Conservation (phyloP, 2,888 invertebrate genomes). For the Apotomis betuletana region DNA sequence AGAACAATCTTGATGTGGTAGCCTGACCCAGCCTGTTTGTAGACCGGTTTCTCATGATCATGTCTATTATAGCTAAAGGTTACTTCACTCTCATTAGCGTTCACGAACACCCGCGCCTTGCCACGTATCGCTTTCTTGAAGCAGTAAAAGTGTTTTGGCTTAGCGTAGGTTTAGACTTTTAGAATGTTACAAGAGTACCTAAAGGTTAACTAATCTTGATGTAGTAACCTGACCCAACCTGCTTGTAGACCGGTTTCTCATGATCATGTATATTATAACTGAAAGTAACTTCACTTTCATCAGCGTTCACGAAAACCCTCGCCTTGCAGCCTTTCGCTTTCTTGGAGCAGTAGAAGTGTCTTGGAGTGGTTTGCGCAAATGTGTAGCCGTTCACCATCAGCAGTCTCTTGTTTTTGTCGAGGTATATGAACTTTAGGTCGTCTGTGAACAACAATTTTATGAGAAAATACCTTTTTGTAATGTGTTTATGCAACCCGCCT, state of each 20-base stretch:
- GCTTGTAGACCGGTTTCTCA: conserved; percentile 45
- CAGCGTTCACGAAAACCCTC: conserved; percentile 51
- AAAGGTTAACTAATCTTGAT: conserved; percentile 37
- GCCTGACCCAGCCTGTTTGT: conserved; percentile 38
- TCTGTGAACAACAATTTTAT: background rate
- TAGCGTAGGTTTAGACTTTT: no score
- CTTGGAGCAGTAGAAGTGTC: conserved; percentile 65
- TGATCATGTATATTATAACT: conserved; percentile 46
- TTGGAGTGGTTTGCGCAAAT: conserved; percentile 51
- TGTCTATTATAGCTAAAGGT: conserved; percentile 44
- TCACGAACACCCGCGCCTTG: conserved; percentile 58
- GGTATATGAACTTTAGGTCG: conserved; percentile 50
- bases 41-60: conserved; percentile 47
- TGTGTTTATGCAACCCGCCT: no score
- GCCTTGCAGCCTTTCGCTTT: conserved; percentile 62
- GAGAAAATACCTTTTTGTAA: no score
- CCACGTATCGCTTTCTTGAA: conserved; percentile 63
- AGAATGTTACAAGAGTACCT: no score
- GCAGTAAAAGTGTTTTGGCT: no score
- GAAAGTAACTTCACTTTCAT: conserved; percentile 42
- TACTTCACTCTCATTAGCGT: conserved; percentile 39
- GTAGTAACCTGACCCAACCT: conserved; percentile 41
- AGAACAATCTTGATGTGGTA: conserved; percentile 43
- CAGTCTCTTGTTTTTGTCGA: conserved; percentile 48
- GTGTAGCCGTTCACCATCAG: conserved; percentile 58